Evolutionary conservation across 2,113 vertebrate species (phyloP), one percentile per base, ranked within the genome.

Genomic region (Semnornis frantzii): DNA sequence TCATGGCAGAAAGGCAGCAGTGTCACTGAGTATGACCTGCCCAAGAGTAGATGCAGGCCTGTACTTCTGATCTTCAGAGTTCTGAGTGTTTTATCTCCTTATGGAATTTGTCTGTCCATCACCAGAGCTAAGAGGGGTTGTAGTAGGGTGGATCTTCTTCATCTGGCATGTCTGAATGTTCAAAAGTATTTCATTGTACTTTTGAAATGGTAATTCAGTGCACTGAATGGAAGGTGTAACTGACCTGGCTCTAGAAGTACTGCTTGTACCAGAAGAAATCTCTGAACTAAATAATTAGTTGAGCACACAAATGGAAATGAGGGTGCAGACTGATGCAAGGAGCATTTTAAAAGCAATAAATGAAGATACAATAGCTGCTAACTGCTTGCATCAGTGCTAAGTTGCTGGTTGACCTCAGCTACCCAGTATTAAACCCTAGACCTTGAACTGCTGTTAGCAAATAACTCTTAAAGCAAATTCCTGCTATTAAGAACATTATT

Each of bases 21-120:
- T 72, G 78, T 28, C 71, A 55, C 89, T 58, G 68, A 71, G 5
- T 31, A 6, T n/a, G 19, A 79, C n/a, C 52, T 63, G 79, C 12
- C 54, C 13, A 46, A 55, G 58, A 31, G 10, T 3, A 31, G 44
- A 12, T 64, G 18, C 2, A 6, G 39, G 66, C 65, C 16, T 37
- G 6, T 10, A 3, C 19, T 80, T 68, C 15, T 1, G 9, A 62
- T 13, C 33, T 64, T 79, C 27, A 60, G 68, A 76, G 20, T 19
- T 87, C 42, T 24, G 65, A 62, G 25, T 48, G 33, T 73, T 70
- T 82, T 44, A 8, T 5, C 50, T 76, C 5, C 0, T 62, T 63
- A 8, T 0, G 3, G 66, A 48, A 39, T 0, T 1, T 37, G 6
- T 73, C 46, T 37, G 57, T 80, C 64, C 44, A 5, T 82, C 30